Evolutionary conservation across 2,888 invertebrate genomes (phyloP).

Genomic region (Drosophila birchii): DNA sequence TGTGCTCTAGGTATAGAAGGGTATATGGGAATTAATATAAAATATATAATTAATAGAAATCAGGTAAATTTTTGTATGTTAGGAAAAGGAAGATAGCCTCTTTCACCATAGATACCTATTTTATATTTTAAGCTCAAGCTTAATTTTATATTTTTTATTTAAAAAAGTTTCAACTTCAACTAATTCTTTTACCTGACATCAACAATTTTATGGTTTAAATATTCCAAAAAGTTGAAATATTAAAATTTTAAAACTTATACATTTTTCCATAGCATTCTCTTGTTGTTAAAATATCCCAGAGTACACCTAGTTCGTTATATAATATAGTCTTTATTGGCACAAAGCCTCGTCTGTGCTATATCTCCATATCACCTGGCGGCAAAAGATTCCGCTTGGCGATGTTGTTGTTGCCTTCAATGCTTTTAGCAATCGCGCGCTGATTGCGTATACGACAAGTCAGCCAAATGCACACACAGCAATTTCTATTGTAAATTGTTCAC

Average conservation of each 20-base stretch:
- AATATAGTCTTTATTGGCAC: slow-evolving; percentile 19
- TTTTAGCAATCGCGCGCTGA: slow-evolving; percentile 74
- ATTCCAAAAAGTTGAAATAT: neutral
- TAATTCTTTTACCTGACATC: no score
- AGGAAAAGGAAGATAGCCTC: fast-evolving
- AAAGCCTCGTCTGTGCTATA: slow-evolving; percentile 19
- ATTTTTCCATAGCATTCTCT: no score
- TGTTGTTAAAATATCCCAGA: neutral
- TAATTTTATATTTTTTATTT: neutral
- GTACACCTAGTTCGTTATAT: slow-evolving; percentile 10
- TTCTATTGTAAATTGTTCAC: slow-evolving; percentile 75
- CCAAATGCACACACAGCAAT: slow-evolving; percentile 75
- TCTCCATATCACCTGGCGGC: slow-evolving; percentile 62
- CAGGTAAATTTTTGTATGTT: neutral
- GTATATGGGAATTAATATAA: neutral
- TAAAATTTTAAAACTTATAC: no score
- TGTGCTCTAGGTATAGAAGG: slow-evolving; percentile 3
- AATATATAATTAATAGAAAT: fast-evolving
- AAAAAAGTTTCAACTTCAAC: neutral
- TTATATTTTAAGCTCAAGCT: neutral
- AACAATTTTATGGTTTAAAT: neutral
- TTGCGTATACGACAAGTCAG: slow-evolving; percentile 75
- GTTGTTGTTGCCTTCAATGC: slow-evolving; percentile 54
- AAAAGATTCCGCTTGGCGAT: slow-evolving; percentile 20
- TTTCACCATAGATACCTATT: neutral